These are phyloP conservation scores for Drymonia ruficornis DNA, from an alignment of 2,888 invertebrate species.

Conservation along the genomic window DNA sequence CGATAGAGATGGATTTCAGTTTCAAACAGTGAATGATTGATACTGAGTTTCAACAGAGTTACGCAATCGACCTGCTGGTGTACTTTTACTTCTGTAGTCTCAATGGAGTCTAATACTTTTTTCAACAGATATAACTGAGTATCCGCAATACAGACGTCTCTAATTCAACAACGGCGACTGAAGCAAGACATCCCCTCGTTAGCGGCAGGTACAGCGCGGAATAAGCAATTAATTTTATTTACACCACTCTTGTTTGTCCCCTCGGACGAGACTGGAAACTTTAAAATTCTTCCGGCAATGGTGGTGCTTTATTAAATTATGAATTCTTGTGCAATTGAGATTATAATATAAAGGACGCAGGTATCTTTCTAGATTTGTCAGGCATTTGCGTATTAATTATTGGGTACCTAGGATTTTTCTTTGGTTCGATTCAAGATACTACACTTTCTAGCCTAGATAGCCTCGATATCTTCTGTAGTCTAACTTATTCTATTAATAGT, in stretches of 20 bases:
- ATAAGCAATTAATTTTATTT: conserved; percentile 49
- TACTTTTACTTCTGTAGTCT: too few species aligned
- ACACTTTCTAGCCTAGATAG: too few species aligned
- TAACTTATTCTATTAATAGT: not conserved
- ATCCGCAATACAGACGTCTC: not conserved
- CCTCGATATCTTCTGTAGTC: too few species aligned
- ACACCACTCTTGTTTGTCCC: conserved; percentile 30
- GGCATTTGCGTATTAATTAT: too few species aligned
- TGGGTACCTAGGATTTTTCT: too few species aligned
- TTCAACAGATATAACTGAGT: not conserved
- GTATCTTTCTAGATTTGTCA: not conserved
- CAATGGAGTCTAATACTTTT: too few species aligned
- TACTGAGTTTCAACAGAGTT: too few species aligned
- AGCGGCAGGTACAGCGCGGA: conserved; percentile 41
- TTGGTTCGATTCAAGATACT: too few species aligned
- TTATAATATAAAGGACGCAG: not conserved
- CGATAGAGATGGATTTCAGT: too few species aligned
- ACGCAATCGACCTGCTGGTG: too few species aligned
- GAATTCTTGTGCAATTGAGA: not conserved
- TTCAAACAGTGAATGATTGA: too few species aligned
- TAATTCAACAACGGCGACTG: conserved; percentile 14
- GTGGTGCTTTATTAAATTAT: not conserved
- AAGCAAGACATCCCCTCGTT: conserved; percentile 35
- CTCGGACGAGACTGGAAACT: conserved; percentile 28
- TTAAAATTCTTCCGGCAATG: conserved; percentile 35